These are phyloP conservation scores for Saimiri boliviensis DNA, from an alignment of 2,113 vertebrate genomes.

Conservation along the genomic window DNA sequence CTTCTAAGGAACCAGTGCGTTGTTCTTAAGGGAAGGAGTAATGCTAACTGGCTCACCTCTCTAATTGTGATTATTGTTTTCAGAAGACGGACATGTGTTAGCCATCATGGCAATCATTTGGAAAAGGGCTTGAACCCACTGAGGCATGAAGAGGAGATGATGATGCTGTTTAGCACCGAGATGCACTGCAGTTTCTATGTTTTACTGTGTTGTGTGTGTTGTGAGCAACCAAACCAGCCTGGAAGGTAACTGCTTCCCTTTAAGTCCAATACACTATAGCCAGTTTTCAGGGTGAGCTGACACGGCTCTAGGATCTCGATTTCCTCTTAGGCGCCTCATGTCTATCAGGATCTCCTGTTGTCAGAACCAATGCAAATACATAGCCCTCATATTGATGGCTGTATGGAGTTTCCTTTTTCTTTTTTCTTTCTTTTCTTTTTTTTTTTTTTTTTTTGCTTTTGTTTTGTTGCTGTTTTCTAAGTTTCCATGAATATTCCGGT, in stretches of 20 bases:
- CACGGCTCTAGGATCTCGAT: no score
- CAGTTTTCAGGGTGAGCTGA: neutral
- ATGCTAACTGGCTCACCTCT: neutral
- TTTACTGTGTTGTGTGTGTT: neutral
- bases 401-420: neutral
- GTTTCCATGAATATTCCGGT: neutral
- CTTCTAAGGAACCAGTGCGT: no score
- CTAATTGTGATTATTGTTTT: neutral
- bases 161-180: neutral
- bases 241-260: neutral
- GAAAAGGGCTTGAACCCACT: neutral
- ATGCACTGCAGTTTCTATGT: neutral
- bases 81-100: neutral
- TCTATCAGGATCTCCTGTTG: neutral
- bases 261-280: neutral
- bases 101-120: neutral
- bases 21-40: neutral
- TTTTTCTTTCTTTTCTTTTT: neutral
- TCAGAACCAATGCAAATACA: neutral
- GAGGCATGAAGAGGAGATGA: neutral
- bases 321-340: neutral
- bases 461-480: neutral
- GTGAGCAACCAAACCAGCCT: neutral
- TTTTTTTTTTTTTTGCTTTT: neutral
- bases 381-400: no score